Conservation (phyloP, 2,888 invertebrate genomes). For the Congeria kusceri region DNA sequence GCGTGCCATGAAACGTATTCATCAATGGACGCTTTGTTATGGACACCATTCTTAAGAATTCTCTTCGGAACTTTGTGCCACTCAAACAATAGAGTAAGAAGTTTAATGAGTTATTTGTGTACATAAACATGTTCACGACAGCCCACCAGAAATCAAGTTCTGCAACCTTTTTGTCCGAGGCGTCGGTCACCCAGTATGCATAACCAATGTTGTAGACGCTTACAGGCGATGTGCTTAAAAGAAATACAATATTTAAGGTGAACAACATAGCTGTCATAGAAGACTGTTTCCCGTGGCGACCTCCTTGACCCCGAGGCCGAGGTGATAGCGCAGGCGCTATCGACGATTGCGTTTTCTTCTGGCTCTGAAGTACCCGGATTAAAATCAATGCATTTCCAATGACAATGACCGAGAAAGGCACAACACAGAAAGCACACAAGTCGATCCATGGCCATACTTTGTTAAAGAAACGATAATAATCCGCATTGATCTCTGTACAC, state of each 20-base stretch:
- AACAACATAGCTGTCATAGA: conserved; percentile 76
- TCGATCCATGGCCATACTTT: conserved; percentile 79
- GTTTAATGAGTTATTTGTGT: conserved; percentile 76
- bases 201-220: conserved; percentile 69
- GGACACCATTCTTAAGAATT: conserved; percentile 58
- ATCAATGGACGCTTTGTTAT: too few species aligned
- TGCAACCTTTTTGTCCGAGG: conserved; percentile 20
- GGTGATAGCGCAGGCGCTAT: conserved; percentile 11
- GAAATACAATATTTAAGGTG: conserved; percentile 71
- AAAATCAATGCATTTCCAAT: conserved; percentile 75
- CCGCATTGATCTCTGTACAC: conserved; percentile 47
- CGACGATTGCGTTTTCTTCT: conserved; percentile 37
- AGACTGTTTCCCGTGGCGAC: conserved; percentile 45
- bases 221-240: conserved; percentile 73
- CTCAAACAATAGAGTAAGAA: conserved; percentile 78
- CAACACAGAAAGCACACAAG: conserved; percentile 70
- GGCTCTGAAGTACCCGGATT: conserved; percentile 64
- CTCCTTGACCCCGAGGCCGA: background rate
- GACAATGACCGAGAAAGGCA: conserved; percentile 76
- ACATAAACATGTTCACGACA: conserved; percentile 74
- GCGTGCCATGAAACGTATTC: too few species aligned
- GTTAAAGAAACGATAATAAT: conserved; percentile 60
- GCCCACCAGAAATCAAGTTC: conserved; percentile 67
- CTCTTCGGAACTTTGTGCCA: conserved; percentile 75
- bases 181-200: conserved; percentile 52